These are phyloP conservation scores for Spodoptera picta DNA, from an alignment of 2,888 invertebrate genomes.

Conservation along the genomic window DNA sequence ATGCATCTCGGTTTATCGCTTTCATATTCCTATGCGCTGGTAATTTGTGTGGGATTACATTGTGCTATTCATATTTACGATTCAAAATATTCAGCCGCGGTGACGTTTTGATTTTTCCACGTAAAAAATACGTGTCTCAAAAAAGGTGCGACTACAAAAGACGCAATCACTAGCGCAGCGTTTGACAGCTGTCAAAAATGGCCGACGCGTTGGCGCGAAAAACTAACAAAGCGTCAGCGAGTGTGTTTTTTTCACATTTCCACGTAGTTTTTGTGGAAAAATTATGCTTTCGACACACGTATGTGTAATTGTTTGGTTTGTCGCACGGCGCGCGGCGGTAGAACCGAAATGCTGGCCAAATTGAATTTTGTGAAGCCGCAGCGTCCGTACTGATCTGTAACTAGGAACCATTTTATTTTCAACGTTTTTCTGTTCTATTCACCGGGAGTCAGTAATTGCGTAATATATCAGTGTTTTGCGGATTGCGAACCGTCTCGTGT, in stretches of 20 bases:
- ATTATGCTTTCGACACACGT: constrained; percentile 86
- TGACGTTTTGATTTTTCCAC: constrained; percentile 53
- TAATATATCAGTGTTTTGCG: constrained; percentile 49
- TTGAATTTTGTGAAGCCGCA: constrained; percentile 83
- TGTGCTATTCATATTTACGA: constrained; percentile 78
- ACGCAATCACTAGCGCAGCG: constrained; percentile 73
- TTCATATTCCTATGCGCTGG: constrained; percentile 75
- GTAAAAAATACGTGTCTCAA: constrained; percentile 47
- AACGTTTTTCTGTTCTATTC: constrained; percentile 52
- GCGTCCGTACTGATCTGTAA: constrained; percentile 73
- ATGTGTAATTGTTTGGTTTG: constrained; percentile 88
- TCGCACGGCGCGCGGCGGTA: constrained; percentile 74
- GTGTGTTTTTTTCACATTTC: constrained; percentile 75
- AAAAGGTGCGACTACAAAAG: constrained; percentile 77
- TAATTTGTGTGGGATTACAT: constrained; percentile 84
- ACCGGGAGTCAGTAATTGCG: constrained; percentile 54
- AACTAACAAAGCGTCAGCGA: constrained; percentile 80
- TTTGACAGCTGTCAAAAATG: constrained; percentile 87
- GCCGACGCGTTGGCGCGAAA: constrained; percentile 80
- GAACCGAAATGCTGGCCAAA: constrained; percentile 76
- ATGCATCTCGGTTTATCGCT: constrained; percentile 83
- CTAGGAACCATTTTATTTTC: constrained; percentile 61
- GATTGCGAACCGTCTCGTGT: constrained; percentile 56
- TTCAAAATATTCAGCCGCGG: constrained; percentile 59
- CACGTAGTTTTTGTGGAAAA: constrained; percentile 79